phyloP scores from a whole-genome alignment of 2,888 invertebrate genomes.

The Actias luna region DNA sequence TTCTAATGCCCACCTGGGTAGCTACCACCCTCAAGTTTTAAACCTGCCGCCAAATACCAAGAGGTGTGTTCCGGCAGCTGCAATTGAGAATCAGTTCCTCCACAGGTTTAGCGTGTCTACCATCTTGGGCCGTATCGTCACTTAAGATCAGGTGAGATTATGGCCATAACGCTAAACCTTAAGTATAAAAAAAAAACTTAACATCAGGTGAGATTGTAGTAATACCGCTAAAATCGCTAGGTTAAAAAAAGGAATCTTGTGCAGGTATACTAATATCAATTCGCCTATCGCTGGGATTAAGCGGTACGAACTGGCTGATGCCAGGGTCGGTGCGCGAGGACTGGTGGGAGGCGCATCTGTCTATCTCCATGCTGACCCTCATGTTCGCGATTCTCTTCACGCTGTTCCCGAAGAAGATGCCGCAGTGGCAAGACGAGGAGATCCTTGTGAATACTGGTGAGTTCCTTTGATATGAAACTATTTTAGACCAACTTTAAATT shows the following conservation, averaged over 20 bases:
- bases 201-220: too few species aligned
- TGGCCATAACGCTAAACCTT: too few species aligned
- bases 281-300: slow-evolving; percentile 63
- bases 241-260: not conserved
- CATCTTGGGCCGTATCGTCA: too few species aligned
- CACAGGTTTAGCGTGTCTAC: too few species aligned
- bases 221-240: not conserved
- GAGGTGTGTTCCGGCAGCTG: too few species aligned
- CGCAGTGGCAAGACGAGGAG: slow-evolving; percentile 27
- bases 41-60: too few species aligned
- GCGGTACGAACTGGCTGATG: slow-evolving; percentile 57
- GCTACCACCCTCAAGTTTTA: too few species aligned
- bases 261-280: slow-evolving; percentile 72
- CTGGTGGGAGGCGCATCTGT: slow-evolving; percentile 70
- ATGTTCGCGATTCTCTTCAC: slow-evolving; percentile 66
- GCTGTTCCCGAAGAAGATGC: slow-evolving; percentile 59
- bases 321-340: slow-evolving; percentile 47
- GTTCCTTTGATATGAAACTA: not conserved
- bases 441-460: slow-evolving; percentile 32
- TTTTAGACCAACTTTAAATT: too few species aligned
- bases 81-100: too few species aligned
- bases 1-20: too few species aligned
- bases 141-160: too few species aligned
- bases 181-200: too few species aligned
- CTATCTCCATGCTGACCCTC: slow-evolving; percentile 58